Base-by-base conservation (phyloP, 2,113 vertebrate species). In the Fukomys damarensis region DNA sequence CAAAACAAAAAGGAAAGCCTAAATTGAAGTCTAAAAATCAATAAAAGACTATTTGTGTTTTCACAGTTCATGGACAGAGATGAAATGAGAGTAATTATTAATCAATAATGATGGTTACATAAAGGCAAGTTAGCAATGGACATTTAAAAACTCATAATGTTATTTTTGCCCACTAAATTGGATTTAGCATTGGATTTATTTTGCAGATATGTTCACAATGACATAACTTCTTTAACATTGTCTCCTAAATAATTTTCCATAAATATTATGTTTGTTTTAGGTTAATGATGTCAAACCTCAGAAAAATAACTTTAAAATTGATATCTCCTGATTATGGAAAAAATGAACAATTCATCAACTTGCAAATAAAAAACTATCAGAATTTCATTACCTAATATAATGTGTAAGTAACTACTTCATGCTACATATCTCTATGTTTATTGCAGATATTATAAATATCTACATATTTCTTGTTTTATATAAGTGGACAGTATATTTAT, bases 1-100 rank as follows among this genome's bases (percentile, higher is more conserved):
- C 14, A 92, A 72, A 70, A 93, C 87, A 89, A 63, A 46, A 84
- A 61, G 16, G 16, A 63, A 22, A 82, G 7, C 49, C 5, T 86
- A 94, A 80, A 59, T 88, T 93, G 81, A 74, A 26, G 6, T 74
- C 14, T 32, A 96, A 88, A 74, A 52, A 43, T 61, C 84, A 88
- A 7, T 70, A 28, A 91, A 86, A 80, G 24, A 70, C 19, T 91
- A 19, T 49, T 43, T 72, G 7, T 79, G 17, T 81, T 95, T 89
- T 68, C 19, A 72, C 1, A 93, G 26, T 63, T 91, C 49, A 92
- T 88, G 4, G 1, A 52, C 70, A 76, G 20, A 86, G 46, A 32
- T 85, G 38, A 90, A 94, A 77, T 74, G 28, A 90, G 84, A 35
- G 58, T 66, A 61, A n/a, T 26, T 56, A 17, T 9, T 85, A 5